These are phyloP conservation scores for Siniperca knerii DNA, from an alignment of 2,113 vertebrate genomes.

Conservation along the genomic window DNA sequence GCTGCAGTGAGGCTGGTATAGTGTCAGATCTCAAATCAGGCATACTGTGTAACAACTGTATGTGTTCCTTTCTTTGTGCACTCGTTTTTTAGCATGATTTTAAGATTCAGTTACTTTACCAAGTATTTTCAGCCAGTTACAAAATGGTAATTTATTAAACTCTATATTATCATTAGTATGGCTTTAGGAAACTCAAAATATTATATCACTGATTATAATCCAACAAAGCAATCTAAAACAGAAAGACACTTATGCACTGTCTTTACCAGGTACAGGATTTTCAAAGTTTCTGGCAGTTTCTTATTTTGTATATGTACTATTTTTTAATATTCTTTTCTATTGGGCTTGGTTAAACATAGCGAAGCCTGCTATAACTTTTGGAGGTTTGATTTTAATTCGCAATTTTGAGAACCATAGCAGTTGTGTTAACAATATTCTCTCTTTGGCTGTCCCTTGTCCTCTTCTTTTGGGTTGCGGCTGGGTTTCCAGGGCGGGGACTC, in stretches of 20 bases:
- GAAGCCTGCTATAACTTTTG: slow-evolving; percentile 26
- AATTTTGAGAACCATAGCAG: slow-evolving; percentile 48
- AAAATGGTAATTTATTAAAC: slow-evolving; percentile 2
- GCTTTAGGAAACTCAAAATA: slow-evolving; percentile 2
- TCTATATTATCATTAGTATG: background rate
- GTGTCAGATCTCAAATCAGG: slow-evolving; percentile 10
- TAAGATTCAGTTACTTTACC: background rate
- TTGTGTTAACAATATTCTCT: slow-evolving; percentile 83
- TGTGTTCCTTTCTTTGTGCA: background rate
- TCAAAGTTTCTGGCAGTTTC: background rate
- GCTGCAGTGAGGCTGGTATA: background rate
- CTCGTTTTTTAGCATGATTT: background rate
- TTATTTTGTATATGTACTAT: background rate
- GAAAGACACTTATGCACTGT: slow-evolving; percentile 28
- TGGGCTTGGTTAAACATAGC: slow-evolving; percentile 16
- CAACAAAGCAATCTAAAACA: slow-evolving; percentile 6
- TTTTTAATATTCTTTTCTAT: slow-evolving; percentile 5
- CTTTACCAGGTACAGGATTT: slow-evolving; percentile 39
- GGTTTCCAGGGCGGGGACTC: slow-evolving; percentile 87
- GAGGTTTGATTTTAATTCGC: slow-evolving; percentile 41
- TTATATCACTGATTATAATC: slow-evolving; percentile 17
- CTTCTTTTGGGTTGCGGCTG: slow-evolving; percentile 82
- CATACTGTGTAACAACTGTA: background rate
- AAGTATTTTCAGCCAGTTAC: slow-evolving; percentile 13
- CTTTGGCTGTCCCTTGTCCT: slow-evolving; percentile 82